A percentile compares a stretch with the other conserved stretches of the same genome.
phyloP scores from a whole-genome alignment of 2,113 vertebrate genomes.

The Pteronura brasiliensis region DNA sequence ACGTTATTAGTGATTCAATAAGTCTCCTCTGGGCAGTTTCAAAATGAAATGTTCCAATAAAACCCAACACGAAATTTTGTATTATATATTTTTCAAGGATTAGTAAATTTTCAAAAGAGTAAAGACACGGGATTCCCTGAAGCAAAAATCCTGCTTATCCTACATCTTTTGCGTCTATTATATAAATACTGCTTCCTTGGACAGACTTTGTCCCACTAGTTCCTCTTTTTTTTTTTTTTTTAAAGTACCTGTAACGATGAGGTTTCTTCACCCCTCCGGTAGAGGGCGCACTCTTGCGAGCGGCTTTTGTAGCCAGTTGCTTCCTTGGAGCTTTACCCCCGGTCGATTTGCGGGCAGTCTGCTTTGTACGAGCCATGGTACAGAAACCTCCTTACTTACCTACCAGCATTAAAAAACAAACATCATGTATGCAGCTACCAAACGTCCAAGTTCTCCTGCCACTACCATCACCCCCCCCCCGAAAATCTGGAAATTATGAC shows the following conservation, averaged over 20 bases:
- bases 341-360: conserved; percentile 85
- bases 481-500: background rate
- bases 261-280: conserved; percentile 87
- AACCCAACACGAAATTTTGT: background rate
- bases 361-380: conserved; percentile 86
- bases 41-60: conserved; percentile 19
- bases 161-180: conserved; percentile 7
- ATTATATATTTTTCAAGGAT: background rate
- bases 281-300: conserved; percentile 86
- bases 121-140: background rate
- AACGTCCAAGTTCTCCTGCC: background rate
- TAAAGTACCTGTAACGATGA: conserved; percentile 83
- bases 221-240: background rate
- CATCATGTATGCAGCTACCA: conserved; percentile 17
- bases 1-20: background rate
- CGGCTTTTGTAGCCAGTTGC: conserved; percentile 86
- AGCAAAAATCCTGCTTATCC: background rate
- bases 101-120: background rate
- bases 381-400: conserved; percentile 79
- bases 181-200: background rate
- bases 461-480: background rate
- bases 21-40: background rate
- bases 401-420: conserved; percentile 49
- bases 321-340: conserved; percentile 85
- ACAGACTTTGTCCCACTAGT: background rate